Evolutionary conservation across 2,797 vertebrate genomes (phyloP).

Genomic region (Cossypha polioptera): DNA sequence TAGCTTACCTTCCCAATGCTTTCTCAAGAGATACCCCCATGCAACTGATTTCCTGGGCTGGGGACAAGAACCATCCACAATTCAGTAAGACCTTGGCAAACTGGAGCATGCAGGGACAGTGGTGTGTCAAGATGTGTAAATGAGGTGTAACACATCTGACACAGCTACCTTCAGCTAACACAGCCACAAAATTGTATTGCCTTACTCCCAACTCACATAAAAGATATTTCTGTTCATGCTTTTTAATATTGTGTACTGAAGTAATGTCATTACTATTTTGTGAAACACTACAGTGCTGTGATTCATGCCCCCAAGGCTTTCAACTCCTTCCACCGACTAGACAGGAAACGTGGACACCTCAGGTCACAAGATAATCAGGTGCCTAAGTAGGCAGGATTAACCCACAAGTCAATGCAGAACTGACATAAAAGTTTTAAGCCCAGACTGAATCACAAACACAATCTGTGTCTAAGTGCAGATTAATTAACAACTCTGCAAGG

Average conservation of each 20-base stretch:
- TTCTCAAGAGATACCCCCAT: not conserved
- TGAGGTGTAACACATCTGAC: not conserved
- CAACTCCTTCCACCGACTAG: not conserved
- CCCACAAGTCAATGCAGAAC: not conserved
- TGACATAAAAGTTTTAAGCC: not conserved
- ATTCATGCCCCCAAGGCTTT: not conserved
- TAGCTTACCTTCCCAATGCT: not conserved
- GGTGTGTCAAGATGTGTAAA: not conserved
- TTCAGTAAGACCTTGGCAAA: not conserved
- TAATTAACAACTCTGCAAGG: not conserved
- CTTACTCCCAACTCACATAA: not conserved
- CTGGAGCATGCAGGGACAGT: not conserved
- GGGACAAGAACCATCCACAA: not conserved
- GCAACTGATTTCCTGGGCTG: not conserved
- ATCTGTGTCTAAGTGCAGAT: not conserved
- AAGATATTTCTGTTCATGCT: not conserved
- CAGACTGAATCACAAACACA: not conserved
- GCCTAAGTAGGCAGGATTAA: not conserved
- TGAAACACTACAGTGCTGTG: not conserved
- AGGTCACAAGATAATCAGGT: not conserved
- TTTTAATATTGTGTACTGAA: not conserved
- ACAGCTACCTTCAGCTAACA: not conserved
- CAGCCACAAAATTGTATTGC: not conserved
- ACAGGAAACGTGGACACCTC: not conserved
- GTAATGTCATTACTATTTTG: conserved; percentile 15